Base-by-base conservation (phyloP, 2,888 invertebrate genomes). In the Xanthorhoe spadicearia region DNA sequence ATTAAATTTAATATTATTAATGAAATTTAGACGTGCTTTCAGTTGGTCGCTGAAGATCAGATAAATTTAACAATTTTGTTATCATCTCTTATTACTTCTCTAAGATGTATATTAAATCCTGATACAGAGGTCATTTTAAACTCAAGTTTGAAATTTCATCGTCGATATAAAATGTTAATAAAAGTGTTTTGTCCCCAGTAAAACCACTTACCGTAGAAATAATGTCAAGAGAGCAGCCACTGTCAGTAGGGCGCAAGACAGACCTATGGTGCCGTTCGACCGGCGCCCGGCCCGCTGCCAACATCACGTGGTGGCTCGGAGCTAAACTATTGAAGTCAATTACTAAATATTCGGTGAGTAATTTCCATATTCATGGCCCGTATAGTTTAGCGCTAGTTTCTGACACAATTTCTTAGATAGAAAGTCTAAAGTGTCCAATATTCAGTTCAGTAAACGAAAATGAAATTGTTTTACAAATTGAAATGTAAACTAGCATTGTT, bases 271-370 rank as follows among this genome's bases (percentile, higher is more conserved):
- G 98, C 83, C 96, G 96, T 84, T 95, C 97, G 0, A 95, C 95
- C 58, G 98, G 98, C 13, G 97, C 98, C 4, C 92, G 97, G 69
- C 98, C 98, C 0, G 96, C 98, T 0, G 97, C 98, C 0, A 96
- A 95, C 77, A 95, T 98, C 68, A 95, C 96, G 0, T 98, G 98
- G 98, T 97, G 96, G 95, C 95, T 97, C 87, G 96, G 96, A 72
- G 96, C 95, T 35, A 94, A 94, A 73, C 94, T 94, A 73, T 83
- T 97, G 55, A 94, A 94, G 50, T 86, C 89, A 50, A 77, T 83
- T 15, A 86, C 87, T 2, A 90, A 90, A 66, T 80, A 86, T 70
- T 75, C 79, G 79, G 92, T 93, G 79, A 83, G 80, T 67, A 0
- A 10, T 23, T 52, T 55, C 46, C 56, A 48, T 60, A 49, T 32